These are phyloP conservation scores for Harmothoe impar DNA, from an alignment of 2,888 invertebrate genomes.

Conservation along the genomic window DNA sequence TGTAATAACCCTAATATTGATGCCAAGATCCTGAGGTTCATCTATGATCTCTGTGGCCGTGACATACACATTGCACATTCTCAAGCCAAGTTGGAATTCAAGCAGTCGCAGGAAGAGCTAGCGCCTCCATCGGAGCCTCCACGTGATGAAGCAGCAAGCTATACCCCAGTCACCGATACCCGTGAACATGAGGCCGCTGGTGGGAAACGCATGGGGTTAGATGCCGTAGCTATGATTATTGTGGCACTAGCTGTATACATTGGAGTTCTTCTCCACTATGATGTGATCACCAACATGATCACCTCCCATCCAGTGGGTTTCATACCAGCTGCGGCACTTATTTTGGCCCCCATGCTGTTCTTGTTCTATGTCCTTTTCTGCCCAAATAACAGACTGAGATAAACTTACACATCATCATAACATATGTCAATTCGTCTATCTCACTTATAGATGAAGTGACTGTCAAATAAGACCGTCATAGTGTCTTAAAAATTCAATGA, in stretches of 20 bases:
- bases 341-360: background rate
- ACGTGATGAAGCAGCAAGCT: background rate
- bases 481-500: no score
- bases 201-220: no score
- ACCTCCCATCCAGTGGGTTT: background rate
- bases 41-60: background rate
- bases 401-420: no score
- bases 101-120: no score
- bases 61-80: background rate
- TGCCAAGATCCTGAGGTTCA: background rate
- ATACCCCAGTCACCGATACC: background rate
- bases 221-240: background rate
- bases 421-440: no score
- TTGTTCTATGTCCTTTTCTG: background rate
- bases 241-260: background rate
- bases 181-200: no score
- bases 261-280: background rate
- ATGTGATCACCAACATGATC: background rate
- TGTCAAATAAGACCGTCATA: no score
- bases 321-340: background rate
- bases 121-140: background rate
- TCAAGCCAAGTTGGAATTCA: background rate
- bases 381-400: background rate
- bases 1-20: background rate
- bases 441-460: no score